These are phyloP conservation scores for Rhamphomyia laevipes DNA, from an alignment of 2,888 invertebrate genomes.

Conservation along the genomic window DNA sequence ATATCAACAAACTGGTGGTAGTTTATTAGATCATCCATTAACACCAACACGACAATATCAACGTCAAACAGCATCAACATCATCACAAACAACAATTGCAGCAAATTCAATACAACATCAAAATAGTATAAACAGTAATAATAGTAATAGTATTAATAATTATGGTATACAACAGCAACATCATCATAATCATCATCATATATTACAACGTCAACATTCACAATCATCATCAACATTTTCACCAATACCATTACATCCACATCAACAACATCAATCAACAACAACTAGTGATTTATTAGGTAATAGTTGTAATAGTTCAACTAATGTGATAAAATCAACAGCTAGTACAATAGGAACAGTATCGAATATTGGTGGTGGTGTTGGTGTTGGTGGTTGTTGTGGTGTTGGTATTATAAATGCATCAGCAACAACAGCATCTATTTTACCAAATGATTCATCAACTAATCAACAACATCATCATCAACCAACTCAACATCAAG, in stretches of 20 bases:
- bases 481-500: constrained; percentile 29
- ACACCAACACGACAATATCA: constrained; percentile 31
- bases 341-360: neutral
- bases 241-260: constrained; percentile 33
- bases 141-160: constrained; percentile 18
- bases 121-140: constrained; percentile 24
- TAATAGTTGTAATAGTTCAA: constrained; percentile 13
- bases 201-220: constrained; percentile 33
- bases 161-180: constrained; percentile 12
- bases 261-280: constrained; percentile 36
- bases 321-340: constrained; percentile 37
- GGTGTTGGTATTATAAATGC: constrained; percentile 12
- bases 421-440: constrained; percentile 31
- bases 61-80: constrained; percentile 33
- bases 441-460: constrained; percentile 31
- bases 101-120: constrained; percentile 20
- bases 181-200: constrained; percentile 20
- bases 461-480: constrained; percentile 23
- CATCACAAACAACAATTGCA: constrained; percentile 28
- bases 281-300: constrained; percentile 35
- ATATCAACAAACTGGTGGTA: constrained; percentile 36
- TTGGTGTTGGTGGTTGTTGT: neutral
- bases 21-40: constrained; percentile 35
- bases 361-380: neutral
- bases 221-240: constrained; percentile 35